A percentile compares a stretch with the other conserved stretches of the same genome.
Evolutionary conservation across 2,888 invertebrate genomes (phyloP).

Genomic region (Ellobium chinense): DNA sequence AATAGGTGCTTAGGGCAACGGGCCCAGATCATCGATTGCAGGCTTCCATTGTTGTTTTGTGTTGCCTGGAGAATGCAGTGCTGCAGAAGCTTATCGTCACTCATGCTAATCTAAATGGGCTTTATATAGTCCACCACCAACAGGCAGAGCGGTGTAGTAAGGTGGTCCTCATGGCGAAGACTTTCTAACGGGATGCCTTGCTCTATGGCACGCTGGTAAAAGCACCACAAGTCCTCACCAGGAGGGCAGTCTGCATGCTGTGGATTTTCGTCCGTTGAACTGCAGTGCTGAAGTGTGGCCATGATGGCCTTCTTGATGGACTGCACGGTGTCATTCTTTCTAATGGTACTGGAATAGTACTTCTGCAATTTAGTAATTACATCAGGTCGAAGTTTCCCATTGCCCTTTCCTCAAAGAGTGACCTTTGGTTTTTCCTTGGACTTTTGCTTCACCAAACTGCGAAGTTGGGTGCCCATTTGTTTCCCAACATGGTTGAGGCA

Average conservation of each 20-base stretch:
- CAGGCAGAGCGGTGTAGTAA: background rate
- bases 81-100: constrained; percentile 13
- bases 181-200: background rate
- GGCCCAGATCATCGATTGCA: constrained; percentile 26
- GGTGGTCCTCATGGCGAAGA: constrained; percentile 16
- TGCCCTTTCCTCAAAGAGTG: constrained; percentile 22
- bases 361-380: background rate
- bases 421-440: constrained; percentile 15
- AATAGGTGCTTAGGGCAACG: constrained; percentile 31
- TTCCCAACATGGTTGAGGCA: constrained; percentile 38
- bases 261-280: constrained; percentile 23
- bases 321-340: constrained; percentile 3
- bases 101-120: constrained; percentile 3
- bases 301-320: constrained; percentile 5
- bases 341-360: constrained; percentile 2
- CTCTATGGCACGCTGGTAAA: constrained; percentile 17
- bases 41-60: constrained; percentile 30
- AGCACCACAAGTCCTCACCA: constrained; percentile 29
- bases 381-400: background rate
- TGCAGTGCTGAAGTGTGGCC: constrained; percentile 22
- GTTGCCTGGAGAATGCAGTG: constrained; percentile 20
- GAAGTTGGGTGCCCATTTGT: constrained; percentile 9
- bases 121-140: constrained; percentile 2
- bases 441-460: background rate
- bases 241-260: constrained; percentile 5